phyloP scores from a whole-genome alignment of 2,888 invertebrate genomes.

The Aporophyla lueneburgensis region DNA sequence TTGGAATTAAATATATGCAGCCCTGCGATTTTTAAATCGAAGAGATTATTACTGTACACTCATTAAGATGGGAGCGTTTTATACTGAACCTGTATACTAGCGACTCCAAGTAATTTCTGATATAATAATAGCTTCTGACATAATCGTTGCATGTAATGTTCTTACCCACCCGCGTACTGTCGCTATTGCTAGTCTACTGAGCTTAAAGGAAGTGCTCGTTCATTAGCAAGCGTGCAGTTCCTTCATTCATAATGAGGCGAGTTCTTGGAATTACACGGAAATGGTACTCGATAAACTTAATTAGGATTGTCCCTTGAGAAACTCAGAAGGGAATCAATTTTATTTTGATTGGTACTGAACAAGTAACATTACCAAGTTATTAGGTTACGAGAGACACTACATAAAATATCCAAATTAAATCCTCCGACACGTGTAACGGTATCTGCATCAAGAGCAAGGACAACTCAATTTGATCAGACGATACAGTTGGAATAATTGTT shows the following conservation, averaged over 20 bases:
- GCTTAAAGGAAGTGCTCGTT: conserved; percentile 48
- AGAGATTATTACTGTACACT: conserved; percentile 25
- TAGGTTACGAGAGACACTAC: conserved; percentile 1
- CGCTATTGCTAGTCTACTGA: conserved; percentile 32
- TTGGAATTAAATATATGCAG: conserved; percentile 23
- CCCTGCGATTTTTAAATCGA: conserved; percentile 21
- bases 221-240: conserved; percentile 49
- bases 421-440: neutral
- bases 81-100: conserved; percentile 28
- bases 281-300: conserved; percentile 28
- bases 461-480: conserved; percentile 7
- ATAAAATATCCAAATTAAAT: conserved; percentile 3
- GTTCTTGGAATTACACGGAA: conserved; percentile 39
- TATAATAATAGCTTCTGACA: conserved; percentile 35
- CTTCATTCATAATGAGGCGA: conserved; percentile 45
- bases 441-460: neutral
- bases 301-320: conserved; percentile 15
- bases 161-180: conserved; percentile 17
- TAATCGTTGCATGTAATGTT: conserved; percentile 27
- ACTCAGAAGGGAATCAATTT: conserved; percentile 4
- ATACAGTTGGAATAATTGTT: conserved; percentile 15
- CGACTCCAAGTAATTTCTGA: conserved; percentile 11
- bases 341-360: neutral
- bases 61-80: conserved; percentile 30
- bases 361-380: neutral